Percentiles rank a stretch among this genome's conserved stretches.
Conservation (phyloP, 2,113 vertebrate species). For the Corynorhinus townsendii region DNA sequence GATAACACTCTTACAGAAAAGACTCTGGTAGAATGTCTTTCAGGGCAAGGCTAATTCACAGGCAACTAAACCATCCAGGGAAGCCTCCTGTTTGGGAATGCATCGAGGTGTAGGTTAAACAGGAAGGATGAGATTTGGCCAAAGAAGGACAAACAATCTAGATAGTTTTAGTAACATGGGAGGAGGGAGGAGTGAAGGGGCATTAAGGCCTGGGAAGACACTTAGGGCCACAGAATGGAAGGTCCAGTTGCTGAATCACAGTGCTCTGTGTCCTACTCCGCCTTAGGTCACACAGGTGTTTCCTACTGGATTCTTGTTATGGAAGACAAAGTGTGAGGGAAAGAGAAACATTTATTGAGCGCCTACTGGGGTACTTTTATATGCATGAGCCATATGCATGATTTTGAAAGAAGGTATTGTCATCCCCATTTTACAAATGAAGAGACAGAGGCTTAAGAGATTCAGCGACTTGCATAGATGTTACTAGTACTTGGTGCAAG, state of each 20-base stretch:
- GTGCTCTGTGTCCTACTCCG: neutral
- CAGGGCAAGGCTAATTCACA: neutral
- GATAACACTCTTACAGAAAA: neutral
- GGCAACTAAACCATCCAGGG: neutral
- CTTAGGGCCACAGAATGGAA: neutral
- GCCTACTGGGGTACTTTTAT: neutral
- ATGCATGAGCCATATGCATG: neutral
- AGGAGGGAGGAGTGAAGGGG: neutral
- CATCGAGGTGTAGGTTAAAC: neutral
- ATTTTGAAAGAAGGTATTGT: constrained; percentile 22
- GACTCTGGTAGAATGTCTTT: neutral
- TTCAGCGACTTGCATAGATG: neutral
- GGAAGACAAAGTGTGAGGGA: neutral
- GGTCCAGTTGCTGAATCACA: neutral
- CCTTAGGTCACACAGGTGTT: neutral
- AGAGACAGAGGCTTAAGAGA: neutral
- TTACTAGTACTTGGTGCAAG: neutral
- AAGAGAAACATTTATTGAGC: neutral
- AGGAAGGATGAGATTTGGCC: neutral
- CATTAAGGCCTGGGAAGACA: fast-evolving
- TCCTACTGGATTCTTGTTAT: neutral
- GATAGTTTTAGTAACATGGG: neutral
- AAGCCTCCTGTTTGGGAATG: neutral
- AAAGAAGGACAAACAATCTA: neutral
- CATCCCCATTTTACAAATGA: neutral